Percentiles rank a stretch among this genome's conserved stretches.
Evolutionary conservation across 2,888 invertebrate genomes (phyloP).

Genomic region (Adelphocoris suturalis): DNA sequence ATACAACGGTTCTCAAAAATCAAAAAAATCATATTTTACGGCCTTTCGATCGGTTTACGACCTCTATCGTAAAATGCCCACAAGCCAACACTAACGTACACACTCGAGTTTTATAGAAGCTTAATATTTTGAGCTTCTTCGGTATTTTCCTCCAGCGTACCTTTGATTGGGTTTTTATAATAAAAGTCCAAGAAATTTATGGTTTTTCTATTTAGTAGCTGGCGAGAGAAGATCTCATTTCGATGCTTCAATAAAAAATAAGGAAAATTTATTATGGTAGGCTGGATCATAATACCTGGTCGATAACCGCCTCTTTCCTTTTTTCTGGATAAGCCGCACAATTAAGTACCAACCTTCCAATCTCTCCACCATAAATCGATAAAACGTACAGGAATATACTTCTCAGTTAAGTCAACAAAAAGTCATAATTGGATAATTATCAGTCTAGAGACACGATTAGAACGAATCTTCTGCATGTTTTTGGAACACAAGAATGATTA

Average conservation of each 20-base stretch:
- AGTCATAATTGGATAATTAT: no score
- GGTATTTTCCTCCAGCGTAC: background rate
- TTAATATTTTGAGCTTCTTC: no score
- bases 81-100: background rate
- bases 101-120: no score
- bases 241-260: background rate
- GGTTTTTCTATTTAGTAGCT: background rate
- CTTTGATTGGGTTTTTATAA: background rate
- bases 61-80: background rate
- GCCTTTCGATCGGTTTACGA: background rate
- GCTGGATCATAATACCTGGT: background rate
- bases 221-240: background rate
- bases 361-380: no score
- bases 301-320: background rate
- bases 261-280: background rate
- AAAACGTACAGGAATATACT: no score
- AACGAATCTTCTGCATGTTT: no score
- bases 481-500: no score
- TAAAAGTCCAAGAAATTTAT: background rate
- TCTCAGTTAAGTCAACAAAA: no score
- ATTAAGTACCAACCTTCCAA: no score
- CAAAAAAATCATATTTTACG: conserved; percentile 9
- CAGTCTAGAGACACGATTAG: no score
- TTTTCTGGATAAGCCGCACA: background rate
- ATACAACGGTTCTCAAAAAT: background rate